Evolutionary conservation across 1,140 invertebrate species (phyloP).

Genomic region (Aphelinus certus): DNA sequence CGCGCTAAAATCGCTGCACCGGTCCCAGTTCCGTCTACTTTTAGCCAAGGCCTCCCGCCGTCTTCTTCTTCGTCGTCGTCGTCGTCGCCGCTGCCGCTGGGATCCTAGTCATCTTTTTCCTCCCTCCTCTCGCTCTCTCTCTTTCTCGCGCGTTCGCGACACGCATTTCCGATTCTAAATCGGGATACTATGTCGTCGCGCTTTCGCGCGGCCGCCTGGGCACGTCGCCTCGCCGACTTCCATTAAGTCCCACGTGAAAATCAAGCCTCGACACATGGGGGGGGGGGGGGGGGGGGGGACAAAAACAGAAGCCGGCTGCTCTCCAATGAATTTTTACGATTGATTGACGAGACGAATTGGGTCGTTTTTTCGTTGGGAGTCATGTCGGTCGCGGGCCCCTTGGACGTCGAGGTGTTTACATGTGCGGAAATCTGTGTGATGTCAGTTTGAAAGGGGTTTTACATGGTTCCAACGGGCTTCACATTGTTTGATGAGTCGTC

Average conservation of each 20-base stretch:
- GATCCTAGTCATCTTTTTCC: constrained; percentile 41
- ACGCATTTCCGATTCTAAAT: constrained; percentile 65
- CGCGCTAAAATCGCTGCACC: constrained; percentile 18
- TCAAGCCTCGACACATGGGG: background rate
- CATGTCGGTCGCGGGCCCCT: too few species aligned
- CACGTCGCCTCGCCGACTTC: background rate
- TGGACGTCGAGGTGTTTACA: too few species aligned
- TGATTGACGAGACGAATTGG: background rate
- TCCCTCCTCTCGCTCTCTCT: constrained; percentile 1
- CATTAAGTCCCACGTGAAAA: constrained; percentile 10
- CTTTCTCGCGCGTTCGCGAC: constrained; percentile 40
- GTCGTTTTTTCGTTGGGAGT: too few species aligned
- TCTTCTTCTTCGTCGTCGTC: constrained; percentile 42
- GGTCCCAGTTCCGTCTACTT: constrained; percentile 55
- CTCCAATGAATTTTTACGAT: constrained; percentile 17
- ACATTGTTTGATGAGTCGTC: too few species aligned
- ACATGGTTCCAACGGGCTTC: too few species aligned
- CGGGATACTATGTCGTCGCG: constrained; percentile 48
- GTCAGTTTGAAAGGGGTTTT: too few species aligned
- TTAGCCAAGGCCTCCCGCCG: constrained; percentile 60
- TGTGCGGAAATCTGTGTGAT: too few species aligned
- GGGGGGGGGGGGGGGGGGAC: too few species aligned
- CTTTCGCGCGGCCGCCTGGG: constrained; percentile 42
- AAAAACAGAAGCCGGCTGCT: background rate
- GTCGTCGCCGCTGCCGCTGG: constrained; percentile 39